Conservation (phyloP, 2,113 vertebrate species). For the Campylomormyrus tamandua region DNA sequence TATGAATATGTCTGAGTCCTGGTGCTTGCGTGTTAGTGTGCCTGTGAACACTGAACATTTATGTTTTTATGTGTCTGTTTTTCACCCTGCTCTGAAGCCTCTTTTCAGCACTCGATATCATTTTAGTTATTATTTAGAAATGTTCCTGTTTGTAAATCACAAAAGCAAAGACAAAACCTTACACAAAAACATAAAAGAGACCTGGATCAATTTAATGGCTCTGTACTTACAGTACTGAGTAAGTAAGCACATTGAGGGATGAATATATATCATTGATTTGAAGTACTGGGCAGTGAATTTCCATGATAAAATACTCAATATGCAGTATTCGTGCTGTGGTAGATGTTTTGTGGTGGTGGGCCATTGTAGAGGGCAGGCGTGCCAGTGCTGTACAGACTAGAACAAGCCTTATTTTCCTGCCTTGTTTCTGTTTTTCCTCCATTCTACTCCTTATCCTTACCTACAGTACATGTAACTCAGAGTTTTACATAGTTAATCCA, state of each 20-base stretch:
- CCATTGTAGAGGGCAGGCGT: not conserved
- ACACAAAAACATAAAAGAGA: not conserved
- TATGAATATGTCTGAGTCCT: not conserved
- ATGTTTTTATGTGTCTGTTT: not conserved
- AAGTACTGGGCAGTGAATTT: not conserved
- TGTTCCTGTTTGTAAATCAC: not conserved
- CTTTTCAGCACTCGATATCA: not conserved
- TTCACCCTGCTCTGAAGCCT: not conserved
- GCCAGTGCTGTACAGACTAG: not conserved
- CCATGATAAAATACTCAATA: not conserved
- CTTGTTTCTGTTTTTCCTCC: not conserved
- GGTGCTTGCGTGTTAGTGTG: not conserved
- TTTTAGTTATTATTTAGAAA: not conserved
- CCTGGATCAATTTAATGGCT: not conserved
- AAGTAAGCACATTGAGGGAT: not conserved
- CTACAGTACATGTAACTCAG: not conserved
- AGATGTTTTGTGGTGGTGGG: not conserved
- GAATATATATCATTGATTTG: not conserved
- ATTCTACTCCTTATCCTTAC: not conserved
- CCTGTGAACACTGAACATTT: slow-evolving; percentile 10
- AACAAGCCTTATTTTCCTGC: not conserved
- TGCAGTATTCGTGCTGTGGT: not conserved
- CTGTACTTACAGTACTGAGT: not conserved
- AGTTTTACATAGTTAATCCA: not conserved
- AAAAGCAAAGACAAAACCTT: not conserved